phyloP scores from a whole-genome alignment of 2,888 invertebrate genomes.

The Drosophila multiciliata region DNA sequence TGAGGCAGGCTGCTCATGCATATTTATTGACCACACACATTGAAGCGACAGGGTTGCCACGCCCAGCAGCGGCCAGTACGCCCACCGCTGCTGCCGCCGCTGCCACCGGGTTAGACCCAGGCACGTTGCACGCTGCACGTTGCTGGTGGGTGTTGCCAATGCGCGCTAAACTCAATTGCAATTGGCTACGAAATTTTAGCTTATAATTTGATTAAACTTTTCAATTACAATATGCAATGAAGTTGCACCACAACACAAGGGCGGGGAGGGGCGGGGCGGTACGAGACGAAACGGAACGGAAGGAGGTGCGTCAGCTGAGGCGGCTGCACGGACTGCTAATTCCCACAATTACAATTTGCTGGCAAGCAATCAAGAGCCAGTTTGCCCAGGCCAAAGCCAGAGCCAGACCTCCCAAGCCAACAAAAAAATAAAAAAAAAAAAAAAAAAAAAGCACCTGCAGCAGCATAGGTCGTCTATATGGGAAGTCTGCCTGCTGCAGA shows the following conservation, averaged over 20 bases:
- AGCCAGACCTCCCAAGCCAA: conserved; percentile 51
- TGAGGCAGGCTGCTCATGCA: conserved; percentile 54
- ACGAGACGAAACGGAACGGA: not conserved
- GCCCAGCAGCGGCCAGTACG: conserved; percentile 27
- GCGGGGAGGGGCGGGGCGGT: conserved; percentile 11
- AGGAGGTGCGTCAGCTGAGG: conserved; percentile 11
- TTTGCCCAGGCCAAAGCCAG: conserved; percentile 14
- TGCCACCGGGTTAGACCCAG: conserved; percentile 15
- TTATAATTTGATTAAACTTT: conserved; percentile 79
- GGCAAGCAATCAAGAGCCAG: conserved; percentile 75
- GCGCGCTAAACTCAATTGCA: conserved; percentile 66
- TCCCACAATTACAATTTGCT: conserved; percentile 80
- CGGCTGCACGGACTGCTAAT: conserved; percentile 67
- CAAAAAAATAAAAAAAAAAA: not conserved
- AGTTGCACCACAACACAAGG: conserved; percentile 54
- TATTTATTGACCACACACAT: conserved; percentile 73
- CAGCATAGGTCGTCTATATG: conserved; percentile 22
- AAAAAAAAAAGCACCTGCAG: conserved; percentile 33
- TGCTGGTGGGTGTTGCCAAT: conserved; percentile 44
- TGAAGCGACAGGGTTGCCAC: conserved; percentile 39
- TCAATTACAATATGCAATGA: conserved; percentile 79
- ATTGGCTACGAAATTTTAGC: conserved; percentile 75
- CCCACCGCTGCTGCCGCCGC: not conserved
- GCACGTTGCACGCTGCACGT: conserved; percentile 16
- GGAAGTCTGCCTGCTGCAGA: conserved; percentile 7